phyloP scores from a whole-genome alignment of 2,113 vertebrate genomes.

The Scomber scombrus region DNA sequence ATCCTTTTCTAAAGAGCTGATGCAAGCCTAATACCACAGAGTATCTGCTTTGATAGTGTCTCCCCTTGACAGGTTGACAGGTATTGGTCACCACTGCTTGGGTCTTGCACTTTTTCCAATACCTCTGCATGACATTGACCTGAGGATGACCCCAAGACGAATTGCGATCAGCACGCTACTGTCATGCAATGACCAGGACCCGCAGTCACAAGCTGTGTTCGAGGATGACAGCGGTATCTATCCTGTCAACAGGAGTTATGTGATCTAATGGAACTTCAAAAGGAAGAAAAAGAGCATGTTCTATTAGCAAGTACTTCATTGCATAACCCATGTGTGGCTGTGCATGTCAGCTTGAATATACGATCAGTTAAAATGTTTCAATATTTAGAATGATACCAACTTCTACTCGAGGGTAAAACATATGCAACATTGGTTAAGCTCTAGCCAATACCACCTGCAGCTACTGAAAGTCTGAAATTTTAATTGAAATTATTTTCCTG shows the following conservation, averaged over 20 bases:
- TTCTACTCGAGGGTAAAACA: too few species aligned
- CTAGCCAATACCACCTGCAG: too few species aligned
- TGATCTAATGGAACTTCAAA: constrained; percentile 4
- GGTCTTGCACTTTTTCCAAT: constrained; percentile 8
- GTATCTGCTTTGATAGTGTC: constrained; percentile 29
- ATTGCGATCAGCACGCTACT: constrained; percentile 12
- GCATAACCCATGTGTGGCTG: neutral
- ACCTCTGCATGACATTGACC: constrained; percentile 35
- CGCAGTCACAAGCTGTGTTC: constrained; percentile 31
- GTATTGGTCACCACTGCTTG: constrained; percentile 28
- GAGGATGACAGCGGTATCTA: constrained; percentile 10
- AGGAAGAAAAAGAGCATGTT: neutral
- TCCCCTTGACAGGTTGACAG: constrained; percentile 39
- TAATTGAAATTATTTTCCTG: too few species aligned
- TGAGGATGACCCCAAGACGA: constrained; percentile 19
- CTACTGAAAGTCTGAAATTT: too few species aligned
- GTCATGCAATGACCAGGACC: constrained; percentile 22
- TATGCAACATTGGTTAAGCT: too few species aligned
- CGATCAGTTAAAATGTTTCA: neutral
- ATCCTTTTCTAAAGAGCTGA: constrained; percentile 45
- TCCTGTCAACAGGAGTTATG: constrained; percentile 15
- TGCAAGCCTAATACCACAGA: neutral
- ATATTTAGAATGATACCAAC: constrained; percentile 1
- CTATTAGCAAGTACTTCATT: neutral
- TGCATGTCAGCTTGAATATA: neutral